These are phyloP conservation scores for Tetheella fluctuosa DNA, from an alignment of 2,888 invertebrate species.

Conservation along the genomic window DNA sequence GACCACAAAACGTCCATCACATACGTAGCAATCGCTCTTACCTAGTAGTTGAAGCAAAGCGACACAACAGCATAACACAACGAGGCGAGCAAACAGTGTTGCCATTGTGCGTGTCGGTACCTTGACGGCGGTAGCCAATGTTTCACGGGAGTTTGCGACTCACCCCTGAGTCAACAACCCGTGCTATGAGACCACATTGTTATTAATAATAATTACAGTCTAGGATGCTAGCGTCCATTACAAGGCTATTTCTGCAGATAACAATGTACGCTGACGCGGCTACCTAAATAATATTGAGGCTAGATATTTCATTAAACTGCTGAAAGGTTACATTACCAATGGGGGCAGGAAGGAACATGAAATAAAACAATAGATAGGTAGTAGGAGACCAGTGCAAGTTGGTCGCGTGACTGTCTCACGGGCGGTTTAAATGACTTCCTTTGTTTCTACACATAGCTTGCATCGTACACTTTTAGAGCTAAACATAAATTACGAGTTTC, in stretches of 20 bases:
- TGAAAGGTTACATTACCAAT: constrained; percentile 21
- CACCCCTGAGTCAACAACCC: constrained; percentile 64
- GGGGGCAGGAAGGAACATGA: constrained; percentile 41
- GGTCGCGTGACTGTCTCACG: constrained; percentile 75
- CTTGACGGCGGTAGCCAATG: constrained; percentile 55
- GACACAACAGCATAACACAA: constrained; percentile 52
- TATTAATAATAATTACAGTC: constrained; percentile 52
- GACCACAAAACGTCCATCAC: constrained; percentile 55
- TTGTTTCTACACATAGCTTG: constrained; percentile 71
- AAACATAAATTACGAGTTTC: constrained; percentile 57
- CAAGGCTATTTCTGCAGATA: constrained; percentile 24
- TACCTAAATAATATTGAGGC: constrained; percentile 11
- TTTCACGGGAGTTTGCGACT: constrained; percentile 63
- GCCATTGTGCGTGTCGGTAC: constrained; percentile 71
- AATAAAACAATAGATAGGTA: constrained; percentile 65
- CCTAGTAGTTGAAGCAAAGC: constrained; percentile 43
- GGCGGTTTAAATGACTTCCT: constrained; percentile 73
- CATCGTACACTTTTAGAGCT: constrained; percentile 55
- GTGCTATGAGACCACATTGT: constrained; percentile 50
- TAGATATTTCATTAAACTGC: not conserved
- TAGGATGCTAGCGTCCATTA: constrained; percentile 33
- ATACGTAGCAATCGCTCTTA: constrained; percentile 49
- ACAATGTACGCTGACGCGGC: constrained; percentile 19
- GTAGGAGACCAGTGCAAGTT: constrained; percentile 50
- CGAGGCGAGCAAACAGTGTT: constrained; percentile 61